A percentile compares a stretch with the other conserved stretches of the same genome.
Evolutionary conservation across 2,113 vertebrate species (phyloP).

Genomic region (Colius striatus): DNA sequence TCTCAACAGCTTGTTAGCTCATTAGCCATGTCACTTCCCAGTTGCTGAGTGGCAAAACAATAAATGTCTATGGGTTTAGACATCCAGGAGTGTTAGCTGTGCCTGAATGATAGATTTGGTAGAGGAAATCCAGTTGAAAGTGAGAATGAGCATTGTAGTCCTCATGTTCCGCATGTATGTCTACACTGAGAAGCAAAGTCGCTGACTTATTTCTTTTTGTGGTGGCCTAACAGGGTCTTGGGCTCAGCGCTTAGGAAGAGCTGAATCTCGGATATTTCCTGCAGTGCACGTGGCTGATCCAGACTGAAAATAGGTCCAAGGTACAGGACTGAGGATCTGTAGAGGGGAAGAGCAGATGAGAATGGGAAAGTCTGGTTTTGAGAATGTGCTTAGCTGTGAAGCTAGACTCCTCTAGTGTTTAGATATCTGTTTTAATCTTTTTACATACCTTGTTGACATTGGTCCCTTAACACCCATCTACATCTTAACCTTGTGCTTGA

Average conservation of each 20-base stretch:
- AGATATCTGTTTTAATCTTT: not conserved
- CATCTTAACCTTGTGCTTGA: not conserved
- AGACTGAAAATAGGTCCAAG: not conserved
- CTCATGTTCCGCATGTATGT: not conserved
- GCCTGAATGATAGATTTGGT: not conserved
- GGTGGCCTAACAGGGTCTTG: not conserved
- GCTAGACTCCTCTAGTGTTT: not conserved
- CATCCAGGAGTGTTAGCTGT: not conserved
- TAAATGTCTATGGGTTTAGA: not conserved
- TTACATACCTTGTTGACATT: not conserved
- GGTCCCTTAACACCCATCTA: not conserved
- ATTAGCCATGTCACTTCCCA: not conserved
- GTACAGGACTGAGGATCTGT: not conserved
- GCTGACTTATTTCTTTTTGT: not conserved
- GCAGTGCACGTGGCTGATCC: not conserved
- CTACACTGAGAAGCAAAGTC: not conserved
- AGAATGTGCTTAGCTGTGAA: not conserved
- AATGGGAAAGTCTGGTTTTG: not conserved
- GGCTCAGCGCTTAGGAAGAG: not conserved
- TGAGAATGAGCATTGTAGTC: not conserved
- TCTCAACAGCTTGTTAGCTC: not conserved
- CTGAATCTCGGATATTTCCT: not conserved
- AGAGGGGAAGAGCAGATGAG: accelerated
- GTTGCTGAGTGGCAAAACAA: not conserved
- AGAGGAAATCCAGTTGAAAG: not conserved